A percentile compares a stretch with the other conserved stretches of the same genome.
Evolutionary conservation across 2,113 vertebrate genomes (phyloP).

Genomic region (Dendropsophus ebraccatus): DNA sequence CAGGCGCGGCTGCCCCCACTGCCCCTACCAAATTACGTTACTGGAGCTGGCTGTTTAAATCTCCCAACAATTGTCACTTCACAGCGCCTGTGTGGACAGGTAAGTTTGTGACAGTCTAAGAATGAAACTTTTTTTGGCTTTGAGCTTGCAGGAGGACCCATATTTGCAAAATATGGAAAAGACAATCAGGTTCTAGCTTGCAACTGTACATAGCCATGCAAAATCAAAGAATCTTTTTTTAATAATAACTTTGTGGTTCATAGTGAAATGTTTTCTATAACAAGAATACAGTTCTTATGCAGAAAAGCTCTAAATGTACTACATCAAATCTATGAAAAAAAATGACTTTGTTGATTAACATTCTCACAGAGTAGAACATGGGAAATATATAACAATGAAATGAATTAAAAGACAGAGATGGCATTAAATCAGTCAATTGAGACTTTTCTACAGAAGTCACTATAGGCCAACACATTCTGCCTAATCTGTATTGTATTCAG

Average conservation of each 20-base stretch:
- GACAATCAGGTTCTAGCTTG: neutral
- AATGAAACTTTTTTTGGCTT: no score
- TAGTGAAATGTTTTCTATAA: neutral
- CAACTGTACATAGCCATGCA: neutral
- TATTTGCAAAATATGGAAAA: neutral
- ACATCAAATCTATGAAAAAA: neutral
- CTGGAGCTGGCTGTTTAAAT: no score
- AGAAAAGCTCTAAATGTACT: neutral
- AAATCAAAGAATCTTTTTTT: neutral
- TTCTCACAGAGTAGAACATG: constrained; percentile 33
- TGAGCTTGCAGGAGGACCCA: no score
- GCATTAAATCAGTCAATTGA: constrained; percentile 27
- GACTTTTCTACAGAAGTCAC: constrained; percentile 41
- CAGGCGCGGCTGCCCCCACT: no score
- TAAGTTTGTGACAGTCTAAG: no score
- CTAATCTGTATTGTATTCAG: constrained; percentile 47
- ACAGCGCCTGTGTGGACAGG: no score
- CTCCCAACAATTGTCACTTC: no score
- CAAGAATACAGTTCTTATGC: neutral
- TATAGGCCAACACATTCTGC: constrained; percentile 36
- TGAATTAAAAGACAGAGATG: constrained; percentile 44
- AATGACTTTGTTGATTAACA: constrained; percentile 46
- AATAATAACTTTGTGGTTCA: neutral
- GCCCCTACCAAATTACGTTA: no score
- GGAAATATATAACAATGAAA: constrained; percentile 37